Evolutionary conservation across 2,888 invertebrate genomes (phyloP).

Genomic region (Cheilosia pagana): DNA sequence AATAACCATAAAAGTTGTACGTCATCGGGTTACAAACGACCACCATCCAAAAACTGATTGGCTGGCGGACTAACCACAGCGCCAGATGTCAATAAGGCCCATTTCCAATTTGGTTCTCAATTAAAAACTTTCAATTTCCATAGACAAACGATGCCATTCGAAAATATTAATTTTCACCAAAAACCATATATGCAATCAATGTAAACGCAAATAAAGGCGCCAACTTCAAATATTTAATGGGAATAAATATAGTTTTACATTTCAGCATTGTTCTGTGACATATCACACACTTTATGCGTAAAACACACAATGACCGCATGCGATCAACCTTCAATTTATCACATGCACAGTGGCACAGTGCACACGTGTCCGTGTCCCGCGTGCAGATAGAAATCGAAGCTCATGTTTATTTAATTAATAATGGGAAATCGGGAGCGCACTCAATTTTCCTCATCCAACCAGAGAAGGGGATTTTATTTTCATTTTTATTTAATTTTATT

Average conservation of each 20-base stretch:
- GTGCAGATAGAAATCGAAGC: conserved; percentile 17
- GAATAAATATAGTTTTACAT: too few relatives aligned
- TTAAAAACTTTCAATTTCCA: too few relatives aligned
- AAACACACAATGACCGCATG: background rate
- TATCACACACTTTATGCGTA: background rate
- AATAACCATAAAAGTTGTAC: too few relatives aligned
- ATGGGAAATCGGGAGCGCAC: conserved; percentile 7
- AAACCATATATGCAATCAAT: conserved; percentile 9
- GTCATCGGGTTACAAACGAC: too few relatives aligned
- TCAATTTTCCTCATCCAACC: conserved; percentile 21
- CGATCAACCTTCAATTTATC: conserved; percentile 20
- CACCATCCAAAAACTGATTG: too few relatives aligned
- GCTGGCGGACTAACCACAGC: too few relatives aligned
- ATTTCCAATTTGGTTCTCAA: too few relatives aligned
- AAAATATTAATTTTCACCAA: conserved; percentile 1
- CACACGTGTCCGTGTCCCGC: background rate
- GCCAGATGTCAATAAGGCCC: too few relatives aligned
- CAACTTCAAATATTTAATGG: too few relatives aligned
- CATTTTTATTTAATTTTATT: conserved; percentile 1
- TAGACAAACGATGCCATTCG: conserved; percentile 4
- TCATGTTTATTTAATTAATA: conserved; percentile 54
- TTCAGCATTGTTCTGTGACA: background rate
- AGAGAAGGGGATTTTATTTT: background rate
- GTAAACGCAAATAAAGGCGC: background rate
- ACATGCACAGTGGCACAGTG: conserved; percentile 3